Evolutionary conservation across 2,888 invertebrate species (phyloP).

Genomic region (Archips xylosteana): DNA sequence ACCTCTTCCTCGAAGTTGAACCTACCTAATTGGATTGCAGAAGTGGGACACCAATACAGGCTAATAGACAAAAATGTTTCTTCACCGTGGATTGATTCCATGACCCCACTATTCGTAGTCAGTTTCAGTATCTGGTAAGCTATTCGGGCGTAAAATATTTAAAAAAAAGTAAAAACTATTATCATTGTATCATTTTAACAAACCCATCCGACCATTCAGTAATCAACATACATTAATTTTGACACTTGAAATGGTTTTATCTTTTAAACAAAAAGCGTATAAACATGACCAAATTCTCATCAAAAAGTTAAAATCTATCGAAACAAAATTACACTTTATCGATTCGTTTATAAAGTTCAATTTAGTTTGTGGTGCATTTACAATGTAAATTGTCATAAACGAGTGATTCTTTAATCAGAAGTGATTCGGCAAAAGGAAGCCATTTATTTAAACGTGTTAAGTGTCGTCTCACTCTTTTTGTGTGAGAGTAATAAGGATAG

Average conservation of each 20-base stretch:
- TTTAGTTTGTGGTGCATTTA: neutral
- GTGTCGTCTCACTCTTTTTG: slow-evolving; percentile 52
- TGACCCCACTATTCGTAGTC: no score
- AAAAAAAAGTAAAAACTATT: no score
- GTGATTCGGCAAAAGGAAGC: slow-evolving; percentile 58
- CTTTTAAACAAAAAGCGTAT: slow-evolving; percentile 1
- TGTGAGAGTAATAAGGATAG: slow-evolving; percentile 55
- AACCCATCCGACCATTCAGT: neutral
- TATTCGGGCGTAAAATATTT: no score
- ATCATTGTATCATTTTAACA: neutral
- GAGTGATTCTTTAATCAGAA: slow-evolving; percentile 43
- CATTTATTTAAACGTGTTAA: slow-evolving; percentile 55
- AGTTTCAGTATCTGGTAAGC: neutral
- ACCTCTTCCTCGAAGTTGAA: no score
- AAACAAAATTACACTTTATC: neutral
- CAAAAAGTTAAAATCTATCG: neutral
- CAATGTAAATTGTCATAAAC: slow-evolving; percentile 5
- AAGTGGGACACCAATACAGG: no score
- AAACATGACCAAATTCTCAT: slow-evolving; percentile 1
- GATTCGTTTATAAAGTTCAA: neutral
- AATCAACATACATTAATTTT: neutral
- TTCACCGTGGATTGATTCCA: no score
- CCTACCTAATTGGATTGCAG: no score
- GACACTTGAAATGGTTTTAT: neutral
- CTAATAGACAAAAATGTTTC: no score